Evolutionary conservation across 2,797 vertebrate genomes (phyloP).

Genomic region (Sternarchorhynchus goeldii): DNA sequence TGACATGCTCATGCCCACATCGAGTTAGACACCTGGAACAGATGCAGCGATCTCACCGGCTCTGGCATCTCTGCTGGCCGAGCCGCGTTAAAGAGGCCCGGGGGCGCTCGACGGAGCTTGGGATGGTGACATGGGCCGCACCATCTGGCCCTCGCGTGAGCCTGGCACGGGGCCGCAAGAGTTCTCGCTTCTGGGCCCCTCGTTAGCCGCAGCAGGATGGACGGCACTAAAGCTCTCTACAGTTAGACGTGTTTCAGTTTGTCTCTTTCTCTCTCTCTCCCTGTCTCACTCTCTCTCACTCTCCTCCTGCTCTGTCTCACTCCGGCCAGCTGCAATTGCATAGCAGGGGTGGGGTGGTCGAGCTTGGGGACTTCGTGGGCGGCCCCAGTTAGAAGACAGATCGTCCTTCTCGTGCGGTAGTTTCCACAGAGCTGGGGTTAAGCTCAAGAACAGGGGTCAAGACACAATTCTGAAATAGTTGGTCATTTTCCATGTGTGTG

Average conservation of each 20-base stretch:
- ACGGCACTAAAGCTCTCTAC: slow-evolving; percentile 33
- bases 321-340: slow-evolving; percentile 68
- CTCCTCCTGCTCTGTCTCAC: slow-evolving; percentile 14
- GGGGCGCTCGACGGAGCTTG: slow-evolving; percentile 57
- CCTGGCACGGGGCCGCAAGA: slow-evolving; percentile 45
- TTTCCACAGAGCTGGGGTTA: slow-evolving; percentile 47
- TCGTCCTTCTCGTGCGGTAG: slow-evolving; percentile 30
- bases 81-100: slow-evolving; percentile 58
- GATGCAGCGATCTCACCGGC: slow-evolving; percentile 55
- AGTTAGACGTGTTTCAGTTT: slow-evolving; percentile 42
- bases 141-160: slow-evolving; percentile 62
- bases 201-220: slow-evolving; percentile 47
- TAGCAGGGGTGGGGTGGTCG: slow-evolving; percentile 60
- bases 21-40: slow-evolving; percentile 47
- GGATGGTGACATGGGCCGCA: slow-evolving; percentile 60
- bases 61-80: slow-evolving; percentile 44
- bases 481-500: slow-evolving; percentile 26
- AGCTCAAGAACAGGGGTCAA: slow-evolving; percentile 52
- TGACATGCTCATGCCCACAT: slow-evolving; percentile 45
- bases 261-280: slow-evolving; percentile 26
- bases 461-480: slow-evolving; percentile 39
- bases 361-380: slow-evolving; percentile 66
- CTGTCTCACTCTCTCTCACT: slow-evolving; percentile 20
- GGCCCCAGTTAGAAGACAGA: slow-evolving; percentile 56
- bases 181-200: slow-evolving; percentile 50